Evolutionary conservation across 2,797 vertebrate species (phyloP).

Genomic region (Spea hammondii): DNA sequence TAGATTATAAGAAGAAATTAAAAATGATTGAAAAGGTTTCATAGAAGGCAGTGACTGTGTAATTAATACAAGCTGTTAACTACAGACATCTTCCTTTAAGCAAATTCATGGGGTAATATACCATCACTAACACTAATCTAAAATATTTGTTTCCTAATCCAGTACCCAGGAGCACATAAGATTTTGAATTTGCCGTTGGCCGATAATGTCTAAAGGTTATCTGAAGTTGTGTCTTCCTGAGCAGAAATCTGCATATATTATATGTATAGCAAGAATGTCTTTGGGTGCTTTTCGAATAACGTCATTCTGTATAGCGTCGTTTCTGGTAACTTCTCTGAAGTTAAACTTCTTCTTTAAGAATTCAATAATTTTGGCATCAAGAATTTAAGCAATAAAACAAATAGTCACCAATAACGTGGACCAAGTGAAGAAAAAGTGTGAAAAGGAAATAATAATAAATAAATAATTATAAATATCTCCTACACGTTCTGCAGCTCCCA

Average conservation of each 20-base stretch:
- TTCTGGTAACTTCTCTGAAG: conserved; percentile 11
- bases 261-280: conserved; percentile 19
- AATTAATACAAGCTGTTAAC: background rate
- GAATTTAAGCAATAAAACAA: too few species aligned
- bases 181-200: conserved; percentile 17
- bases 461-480: too few species aligned
- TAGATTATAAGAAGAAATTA: too few species aligned
- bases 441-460: too few species aligned
- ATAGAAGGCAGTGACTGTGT: too few species aligned
- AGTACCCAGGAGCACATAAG: conserved; percentile 3
- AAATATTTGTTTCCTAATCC: conserved; percentile 4
- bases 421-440: too few species aligned
- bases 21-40: too few species aligned
- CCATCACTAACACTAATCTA: too few species aligned
- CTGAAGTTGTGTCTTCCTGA: background rate
- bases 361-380: conserved; percentile 13
- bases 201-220: conserved; percentile 37
- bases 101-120: too few species aligned
- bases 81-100: background rate
- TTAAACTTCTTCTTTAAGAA: background rate
- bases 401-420: too few species aligned
- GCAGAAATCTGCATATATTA: conserved; percentile 1
- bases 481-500: too few species aligned
- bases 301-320: conserved; percentile 9
- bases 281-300: background rate